These are phyloP conservation scores for Tachypleus tridentatus DNA, from an alignment of 1,140 invertebrate genomes.

Conservation along the genomic window DNA sequence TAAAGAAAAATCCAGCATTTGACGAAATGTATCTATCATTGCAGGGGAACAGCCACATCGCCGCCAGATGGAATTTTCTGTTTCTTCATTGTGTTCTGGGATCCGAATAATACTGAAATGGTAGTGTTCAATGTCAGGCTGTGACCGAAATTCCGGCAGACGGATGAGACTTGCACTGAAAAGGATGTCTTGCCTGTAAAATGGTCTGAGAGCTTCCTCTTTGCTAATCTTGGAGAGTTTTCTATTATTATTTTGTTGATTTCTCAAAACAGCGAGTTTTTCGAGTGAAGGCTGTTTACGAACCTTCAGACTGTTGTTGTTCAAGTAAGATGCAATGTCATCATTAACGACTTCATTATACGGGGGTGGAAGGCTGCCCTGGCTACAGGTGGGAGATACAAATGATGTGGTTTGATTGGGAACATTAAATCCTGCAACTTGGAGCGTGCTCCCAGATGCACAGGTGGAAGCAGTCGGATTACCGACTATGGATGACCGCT, in stretches of 20 bases:
- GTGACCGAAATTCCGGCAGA: conserved; percentile 32
- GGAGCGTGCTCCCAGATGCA: neutral
- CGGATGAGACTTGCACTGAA: conserved; percentile 35
- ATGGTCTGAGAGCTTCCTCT: conserved; percentile 22
- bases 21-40: conserved; percentile 31
- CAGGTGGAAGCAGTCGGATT: neutral
- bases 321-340: neutral
- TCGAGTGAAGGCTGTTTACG: neutral
- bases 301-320: neutral
- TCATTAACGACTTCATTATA: neutral
- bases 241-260: neutral
- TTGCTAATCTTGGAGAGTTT: neutral
- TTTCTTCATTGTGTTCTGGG: neutral
- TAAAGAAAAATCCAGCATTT: conserved; percentile 72
- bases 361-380: neutral
- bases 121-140: conserved; percentile 29
- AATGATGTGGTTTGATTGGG: too few relatives aligned
- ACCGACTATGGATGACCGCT: neutral
- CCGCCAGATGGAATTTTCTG: neutral
- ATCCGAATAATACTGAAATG: conserved; percentile 18
- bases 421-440: too few relatives aligned
- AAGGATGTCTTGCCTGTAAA: conserved; percentile 37
- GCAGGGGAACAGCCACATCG: neutral
- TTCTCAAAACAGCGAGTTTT: too few relatives aligned
- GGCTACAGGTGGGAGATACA: neutral